A percentile compares a stretch with the other conserved stretches of the same genome.
Evolutionary conservation across 2,888 invertebrate genomes (phyloP).

Genomic region (Pogonocherus hispidulus): DNA sequence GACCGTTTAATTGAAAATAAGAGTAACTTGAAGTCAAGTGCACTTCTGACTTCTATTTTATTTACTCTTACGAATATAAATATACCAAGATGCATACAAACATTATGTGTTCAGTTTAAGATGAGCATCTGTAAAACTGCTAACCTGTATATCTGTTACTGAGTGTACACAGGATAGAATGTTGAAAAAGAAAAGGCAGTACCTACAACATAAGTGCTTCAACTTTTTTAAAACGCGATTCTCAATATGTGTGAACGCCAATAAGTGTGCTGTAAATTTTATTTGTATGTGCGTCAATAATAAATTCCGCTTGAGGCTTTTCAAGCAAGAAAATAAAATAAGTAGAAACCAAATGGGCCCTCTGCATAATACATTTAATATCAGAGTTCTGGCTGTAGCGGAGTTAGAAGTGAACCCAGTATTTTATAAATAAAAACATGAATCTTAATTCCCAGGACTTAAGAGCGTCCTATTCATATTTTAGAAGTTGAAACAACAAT

Average conservation of each 20-base stretch:
- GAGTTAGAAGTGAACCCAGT: background rate
- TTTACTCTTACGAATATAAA: too few relatives aligned
- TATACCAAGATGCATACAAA: too few relatives aligned
- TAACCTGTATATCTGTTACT: too few relatives aligned
- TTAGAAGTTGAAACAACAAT: conserved; percentile 53
- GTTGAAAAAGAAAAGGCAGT: too few relatives aligned
- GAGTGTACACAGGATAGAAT: too few relatives aligned
- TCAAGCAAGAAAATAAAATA: background rate
- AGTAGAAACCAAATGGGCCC: background rate
- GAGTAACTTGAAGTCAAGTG: background rate
- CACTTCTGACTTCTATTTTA: too few relatives aligned
- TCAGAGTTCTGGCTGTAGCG: background rate
- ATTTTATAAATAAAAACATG: conserved; percentile 37
- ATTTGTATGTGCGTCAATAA: background rate
- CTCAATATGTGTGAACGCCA: too few relatives aligned
- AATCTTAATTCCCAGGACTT: conserved; percentile 40
- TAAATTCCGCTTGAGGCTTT: background rate
- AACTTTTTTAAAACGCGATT: too few relatives aligned
- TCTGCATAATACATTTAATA: conserved; percentile 20
- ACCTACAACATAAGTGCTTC: too few relatives aligned
- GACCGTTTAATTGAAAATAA: background rate
- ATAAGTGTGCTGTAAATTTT: too few relatives aligned
- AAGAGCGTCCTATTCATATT: conserved; percentile 41
- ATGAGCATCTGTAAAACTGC: too few relatives aligned
- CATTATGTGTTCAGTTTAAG: too few relatives aligned